These are phyloP conservation scores for Nomada ferruginata DNA, from an alignment of 2,888 invertebrate genomes.

Conservation along the genomic window DNA sequence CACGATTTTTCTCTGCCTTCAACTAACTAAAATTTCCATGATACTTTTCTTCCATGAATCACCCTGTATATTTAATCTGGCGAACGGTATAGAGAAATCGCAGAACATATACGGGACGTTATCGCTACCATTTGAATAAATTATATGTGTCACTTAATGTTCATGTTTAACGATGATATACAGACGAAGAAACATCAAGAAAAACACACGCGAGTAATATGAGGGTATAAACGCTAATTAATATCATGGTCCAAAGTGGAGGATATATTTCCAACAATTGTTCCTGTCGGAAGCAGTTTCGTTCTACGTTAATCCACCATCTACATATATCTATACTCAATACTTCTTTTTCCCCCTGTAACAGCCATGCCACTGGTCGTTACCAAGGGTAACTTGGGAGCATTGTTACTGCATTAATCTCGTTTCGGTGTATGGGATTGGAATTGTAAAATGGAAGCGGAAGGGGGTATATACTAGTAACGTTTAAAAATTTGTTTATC, in stretches of 20 bases:
- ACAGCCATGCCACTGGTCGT: slow-evolving; percentile 35
- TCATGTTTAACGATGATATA: slow-evolving; percentile 12
- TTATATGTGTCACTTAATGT: slow-evolving; percentile 42
- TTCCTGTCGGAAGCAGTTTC: slow-evolving; percentile 41
- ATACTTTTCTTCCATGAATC: not conserved
- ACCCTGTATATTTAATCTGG: slow-evolving; percentile 50
- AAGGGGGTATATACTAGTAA: slow-evolving; percentile 28
- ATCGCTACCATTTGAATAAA: slow-evolving; percentile 41
- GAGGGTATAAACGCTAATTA: slow-evolving; percentile 42
- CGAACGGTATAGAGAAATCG: slow-evolving; percentile 55
- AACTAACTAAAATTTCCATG: not conserved
- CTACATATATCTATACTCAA: slow-evolving; percentile 6
- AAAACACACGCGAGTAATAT: slow-evolving; percentile 20
- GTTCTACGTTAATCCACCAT: slow-evolving; percentile 37
- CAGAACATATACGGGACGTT: slow-evolving; percentile 47
- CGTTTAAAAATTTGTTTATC: slow-evolving; percentile 60
- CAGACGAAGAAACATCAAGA: slow-evolving; percentile 9
- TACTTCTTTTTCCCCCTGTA: slow-evolving; percentile 4
- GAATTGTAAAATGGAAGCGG: slow-evolving; percentile 13
- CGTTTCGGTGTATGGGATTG: not conserved
- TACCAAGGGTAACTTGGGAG: slow-evolving; percentile 4
- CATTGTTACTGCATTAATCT: slow-evolving; percentile 9
- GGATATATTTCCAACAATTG: slow-evolving; percentile 53
- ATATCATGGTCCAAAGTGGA: slow-evolving; percentile 49
- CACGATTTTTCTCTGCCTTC: not conserved